Base-by-base conservation (phyloP, 2,113 vertebrate species). In the Xenopus borealis region DNA sequence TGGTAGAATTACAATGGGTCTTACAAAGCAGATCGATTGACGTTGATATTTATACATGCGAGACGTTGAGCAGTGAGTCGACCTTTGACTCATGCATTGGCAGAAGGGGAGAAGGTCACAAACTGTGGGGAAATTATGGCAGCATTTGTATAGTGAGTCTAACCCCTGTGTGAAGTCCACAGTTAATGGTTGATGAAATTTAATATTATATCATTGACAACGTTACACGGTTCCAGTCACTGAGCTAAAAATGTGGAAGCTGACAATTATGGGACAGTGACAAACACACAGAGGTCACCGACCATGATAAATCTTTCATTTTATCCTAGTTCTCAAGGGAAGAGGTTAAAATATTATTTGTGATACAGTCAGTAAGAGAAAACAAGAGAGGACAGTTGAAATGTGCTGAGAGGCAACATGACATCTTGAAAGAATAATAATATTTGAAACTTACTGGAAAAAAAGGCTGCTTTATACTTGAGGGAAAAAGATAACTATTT, bases 131-230 rank as follows among this genome's bases (percentile, higher is more conserved):
- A 27, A 77, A 77, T 70, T 6, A 70, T 64, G 67, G 19, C 59
- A 57, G 23, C 59, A 20, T 27, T 46, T 19, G 19, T 12, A 55
- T 20, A 13, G 50, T 3, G 30, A 45, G 10, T n/a, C 30, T 57
- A 16, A 77, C 30, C 61, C 74, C 23, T 64, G 27, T 44, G 19
- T 10, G 33, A 27, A 55, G 30, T 12, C 63, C 33, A 46, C 66
- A 30, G 27, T 50, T 64, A 45, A 69, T 45, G 47, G 47, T 30
- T 69, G 73, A 77, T 62, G 62, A 64, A 18, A 76, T 76, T 62
- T 69, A 62, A 58, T 62, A 63, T 69, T 45, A 53, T 53, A 69
- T 75, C 66, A 44, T 23, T 75, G 73, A 75, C 58, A 69, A 63
- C 58, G 62, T 76, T 69, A 76, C 58, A 44, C 45, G 8, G 59